Conservation (phyloP, 2,113 vertebrate genomes). For the Oxyura jamaicensis region DNA sequence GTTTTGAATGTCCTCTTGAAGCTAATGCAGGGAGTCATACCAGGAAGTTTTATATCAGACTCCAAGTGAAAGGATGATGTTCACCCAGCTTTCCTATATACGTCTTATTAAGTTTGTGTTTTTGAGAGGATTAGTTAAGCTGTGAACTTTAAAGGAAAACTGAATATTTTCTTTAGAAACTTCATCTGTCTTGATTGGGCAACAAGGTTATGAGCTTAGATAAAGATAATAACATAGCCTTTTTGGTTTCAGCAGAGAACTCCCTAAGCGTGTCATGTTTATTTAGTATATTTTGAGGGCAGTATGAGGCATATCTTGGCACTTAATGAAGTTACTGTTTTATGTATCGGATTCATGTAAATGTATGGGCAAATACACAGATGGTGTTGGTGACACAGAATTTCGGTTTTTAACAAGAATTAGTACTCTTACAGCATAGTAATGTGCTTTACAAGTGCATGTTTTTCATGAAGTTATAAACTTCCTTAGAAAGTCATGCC, state of each 20-base stretch:
- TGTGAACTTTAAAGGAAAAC: background rate
- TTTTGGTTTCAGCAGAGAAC: background rate
- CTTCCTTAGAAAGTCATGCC: background rate
- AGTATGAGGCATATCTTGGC: background rate
- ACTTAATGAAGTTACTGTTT: background rate
- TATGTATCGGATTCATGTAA: background rate
- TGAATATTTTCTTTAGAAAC: background rate
- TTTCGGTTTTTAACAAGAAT: background rate
- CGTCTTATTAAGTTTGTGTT: background rate
- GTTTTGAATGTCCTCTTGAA: background rate
- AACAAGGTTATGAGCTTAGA: background rate
- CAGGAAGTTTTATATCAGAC: background rate
- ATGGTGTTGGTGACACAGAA: background rate
- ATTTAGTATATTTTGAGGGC: background rate
- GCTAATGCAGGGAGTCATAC: background rate
- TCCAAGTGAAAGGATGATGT: background rate
- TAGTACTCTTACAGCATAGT: background rate
- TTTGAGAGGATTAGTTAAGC: background rate
- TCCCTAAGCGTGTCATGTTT: background rate
- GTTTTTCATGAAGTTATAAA: background rate
- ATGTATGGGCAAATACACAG: background rate
- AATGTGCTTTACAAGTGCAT: background rate
- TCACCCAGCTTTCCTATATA: background rate
- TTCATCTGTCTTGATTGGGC: background rate
- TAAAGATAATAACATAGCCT: background rate